A percentile compares a stretch with the other conserved stretches of the same genome.
These are phyloP conservation scores for Drosophila suboccidentalis DNA, from an alignment of 2,888 invertebrate species.

Conservation along the genomic window DNA sequence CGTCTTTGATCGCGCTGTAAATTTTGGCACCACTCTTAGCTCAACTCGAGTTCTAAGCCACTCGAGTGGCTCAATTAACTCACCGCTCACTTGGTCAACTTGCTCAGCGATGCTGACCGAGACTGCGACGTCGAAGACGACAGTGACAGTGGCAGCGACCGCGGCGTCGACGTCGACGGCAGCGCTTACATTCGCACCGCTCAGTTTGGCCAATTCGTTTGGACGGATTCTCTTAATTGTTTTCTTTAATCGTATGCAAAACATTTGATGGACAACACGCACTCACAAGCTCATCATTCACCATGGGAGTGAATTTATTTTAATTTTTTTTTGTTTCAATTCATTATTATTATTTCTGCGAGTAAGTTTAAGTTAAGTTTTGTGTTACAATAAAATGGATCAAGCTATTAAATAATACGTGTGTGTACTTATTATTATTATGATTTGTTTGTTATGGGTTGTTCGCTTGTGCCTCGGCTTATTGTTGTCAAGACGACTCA, in stretches of 20 bases:
- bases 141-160: slow-evolving; percentile 11
- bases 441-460: slow-evolving; percentile 23
- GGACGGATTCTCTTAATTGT: slow-evolving; percentile 78
- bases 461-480: slow-evolving; percentile 25
- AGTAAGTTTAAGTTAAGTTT: slow-evolving; percentile 44
- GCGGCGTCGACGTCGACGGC: slow-evolving; percentile 9
- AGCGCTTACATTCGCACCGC: slow-evolving; percentile 67
- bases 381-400: slow-evolving; percentile 51
- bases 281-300: slow-evolving; percentile 32
- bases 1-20: slow-evolving; percentile 67
- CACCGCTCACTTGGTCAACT: slow-evolving; percentile 46
- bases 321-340: slow-evolving; percentile 13
- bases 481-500: slow-evolving; percentile 47
- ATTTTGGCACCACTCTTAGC: slow-evolving; percentile 71
- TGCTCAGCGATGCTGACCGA: slow-evolving; percentile 28
- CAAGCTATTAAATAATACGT: slow-evolving; percentile 30
- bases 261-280: slow-evolving; percentile 79
- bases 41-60: slow-evolving; percentile 69
- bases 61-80: slow-evolving; percentile 54
- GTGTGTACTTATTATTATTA: slow-evolving; percentile 33
- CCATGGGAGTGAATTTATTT: slow-evolving; percentile 42
- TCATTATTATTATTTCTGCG: slow-evolving; percentile 21
- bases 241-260: slow-evolving; percentile 81
- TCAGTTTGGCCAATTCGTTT: slow-evolving; percentile 61
- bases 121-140: not conserved